Conservation (phyloP, 2,888 invertebrate genomes). For the Minunthozetes semirufus region DNA sequence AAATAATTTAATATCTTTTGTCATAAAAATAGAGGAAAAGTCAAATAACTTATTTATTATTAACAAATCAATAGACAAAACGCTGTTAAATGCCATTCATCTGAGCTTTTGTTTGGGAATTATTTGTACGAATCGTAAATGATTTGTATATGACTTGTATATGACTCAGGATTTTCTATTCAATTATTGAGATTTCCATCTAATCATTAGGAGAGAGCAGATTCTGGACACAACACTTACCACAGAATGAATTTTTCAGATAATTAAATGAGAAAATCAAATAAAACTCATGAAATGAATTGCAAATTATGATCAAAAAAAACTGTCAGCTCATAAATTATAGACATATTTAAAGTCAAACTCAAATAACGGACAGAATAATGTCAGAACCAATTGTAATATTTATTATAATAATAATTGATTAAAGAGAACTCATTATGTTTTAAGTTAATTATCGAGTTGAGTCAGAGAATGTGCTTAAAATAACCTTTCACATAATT, state of each 20-base stretch:
- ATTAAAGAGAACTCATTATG: not conserved
- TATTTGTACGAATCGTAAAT: no score
- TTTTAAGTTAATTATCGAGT: not conserved
- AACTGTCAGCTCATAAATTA: not conserved
- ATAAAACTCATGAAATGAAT: not conserved
- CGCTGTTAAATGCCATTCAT: not conserved
- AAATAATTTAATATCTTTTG: not conserved
- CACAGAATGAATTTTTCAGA: no score
- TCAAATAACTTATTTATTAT: not conserved
- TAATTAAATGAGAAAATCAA: not conserved
- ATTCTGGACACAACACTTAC: no score
- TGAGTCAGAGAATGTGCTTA: not conserved
- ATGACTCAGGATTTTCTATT: conserved; percentile 9
- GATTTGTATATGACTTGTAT: no score
- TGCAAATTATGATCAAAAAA: not conserved
- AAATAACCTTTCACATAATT: conserved; percentile 1
- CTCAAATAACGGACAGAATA: not conserved
- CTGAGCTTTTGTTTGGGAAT: not conserved
- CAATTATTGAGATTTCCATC: no score
- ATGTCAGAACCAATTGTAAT: not conserved
- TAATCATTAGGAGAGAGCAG: no score
- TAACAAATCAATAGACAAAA: not conserved
- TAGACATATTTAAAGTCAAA: not conserved
- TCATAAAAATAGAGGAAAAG: not conserved
- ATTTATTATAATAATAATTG: not conserved